Percentiles rank a stretch among this genome's conserved stretches.
phyloP scores from a whole-genome alignment of 2,797 vertebrate genomes.

The Cirrhinus molitorella region DNA sequence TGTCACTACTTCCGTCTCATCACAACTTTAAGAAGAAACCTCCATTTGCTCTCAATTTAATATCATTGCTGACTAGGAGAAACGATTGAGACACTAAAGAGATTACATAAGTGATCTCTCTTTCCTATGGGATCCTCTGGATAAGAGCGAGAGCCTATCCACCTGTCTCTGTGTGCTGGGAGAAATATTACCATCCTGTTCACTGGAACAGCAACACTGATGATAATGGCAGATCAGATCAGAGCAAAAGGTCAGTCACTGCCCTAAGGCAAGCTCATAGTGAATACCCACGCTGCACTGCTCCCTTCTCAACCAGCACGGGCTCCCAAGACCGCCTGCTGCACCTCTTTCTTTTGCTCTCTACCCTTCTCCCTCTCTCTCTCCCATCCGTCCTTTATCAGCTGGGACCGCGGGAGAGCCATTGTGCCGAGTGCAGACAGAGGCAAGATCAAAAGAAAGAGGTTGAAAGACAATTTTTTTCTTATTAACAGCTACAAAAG shows the following conservation, averaged over 20 bases:
- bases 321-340: slow-evolving; percentile 33
- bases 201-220: slow-evolving; percentile 73
- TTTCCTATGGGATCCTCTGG: neutral
- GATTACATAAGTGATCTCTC: slow-evolving; percentile 21
- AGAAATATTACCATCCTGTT: slow-evolving; percentile 68
- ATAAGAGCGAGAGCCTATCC: slow-evolving; percentile 61
- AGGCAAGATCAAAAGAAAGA: slow-evolving; percentile 71
- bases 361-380: slow-evolving; percentile 34
- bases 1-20: neutral
- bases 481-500: slow-evolving; percentile 76
- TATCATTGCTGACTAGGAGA: neutral
- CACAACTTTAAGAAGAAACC: slow-evolving; percentile 34
- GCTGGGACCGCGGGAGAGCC: slow-evolving; percentile 72
- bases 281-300: slow-evolving; percentile 36
- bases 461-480: slow-evolving; percentile 73
- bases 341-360: slow-evolving; percentile 42
- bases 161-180: slow-evolving; percentile 59
- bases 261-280: slow-evolving; percentile 63
- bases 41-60: slow-evolving; percentile 28
- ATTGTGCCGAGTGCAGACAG: slow-evolving; percentile 73
- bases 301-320: slow-evolving; percentile 20
- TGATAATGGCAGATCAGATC: slow-evolving; percentile 74
- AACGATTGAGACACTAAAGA: slow-evolving; percentile 8
- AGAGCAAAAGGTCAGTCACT: slow-evolving; percentile 74
- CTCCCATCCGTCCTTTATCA: slow-evolving; percentile 61